Percentiles rank a stretch among this genome's conserved stretches.
Evolutionary conservation across 2,797 vertebrate species (phyloP).

Genomic region (Momotus momota): DNA sequence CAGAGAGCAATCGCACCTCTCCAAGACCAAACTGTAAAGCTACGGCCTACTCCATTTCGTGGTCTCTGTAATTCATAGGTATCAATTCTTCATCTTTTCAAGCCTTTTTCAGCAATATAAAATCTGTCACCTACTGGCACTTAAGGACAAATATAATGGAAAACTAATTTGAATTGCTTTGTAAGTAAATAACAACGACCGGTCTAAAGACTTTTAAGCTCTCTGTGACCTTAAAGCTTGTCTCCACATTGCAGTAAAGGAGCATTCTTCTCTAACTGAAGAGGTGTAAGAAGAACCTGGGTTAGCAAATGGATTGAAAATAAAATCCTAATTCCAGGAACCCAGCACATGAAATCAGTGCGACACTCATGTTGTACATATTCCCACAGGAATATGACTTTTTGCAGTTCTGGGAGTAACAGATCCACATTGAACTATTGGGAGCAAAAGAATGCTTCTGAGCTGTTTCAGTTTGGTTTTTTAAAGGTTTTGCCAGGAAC

Average conservation of each 20-base stretch:
- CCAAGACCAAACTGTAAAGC: neutral
- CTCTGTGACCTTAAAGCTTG: neutral
- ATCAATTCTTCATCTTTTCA: neutral
- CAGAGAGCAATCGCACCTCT: neutral
- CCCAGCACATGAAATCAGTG: neutral
- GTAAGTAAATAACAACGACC: neutral
- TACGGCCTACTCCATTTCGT: neutral
- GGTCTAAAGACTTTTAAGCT: neutral
- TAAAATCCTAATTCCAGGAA: neutral
- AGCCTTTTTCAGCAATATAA: neutral
- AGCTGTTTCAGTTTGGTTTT: neutral
- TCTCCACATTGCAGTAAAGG: neutral
- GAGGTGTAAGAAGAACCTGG: neutral
- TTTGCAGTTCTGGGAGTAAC: neutral
- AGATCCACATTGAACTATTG: neutral
- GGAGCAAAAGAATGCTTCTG: neutral
- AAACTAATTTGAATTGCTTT: neutral
- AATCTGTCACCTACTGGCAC: neutral
- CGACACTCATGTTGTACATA: neutral
- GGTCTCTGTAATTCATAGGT: neutral
- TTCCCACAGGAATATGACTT: neutral
- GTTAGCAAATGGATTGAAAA: neutral
- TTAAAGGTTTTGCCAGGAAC: neutral
- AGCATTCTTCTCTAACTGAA: neutral
- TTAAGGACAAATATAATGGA: neutral